Evolutionary conservation across 1,140 invertebrate species (phyloP), one percentile per base, ranked within the genome.

Genomic region (Tetraneura akinire): DNA sequence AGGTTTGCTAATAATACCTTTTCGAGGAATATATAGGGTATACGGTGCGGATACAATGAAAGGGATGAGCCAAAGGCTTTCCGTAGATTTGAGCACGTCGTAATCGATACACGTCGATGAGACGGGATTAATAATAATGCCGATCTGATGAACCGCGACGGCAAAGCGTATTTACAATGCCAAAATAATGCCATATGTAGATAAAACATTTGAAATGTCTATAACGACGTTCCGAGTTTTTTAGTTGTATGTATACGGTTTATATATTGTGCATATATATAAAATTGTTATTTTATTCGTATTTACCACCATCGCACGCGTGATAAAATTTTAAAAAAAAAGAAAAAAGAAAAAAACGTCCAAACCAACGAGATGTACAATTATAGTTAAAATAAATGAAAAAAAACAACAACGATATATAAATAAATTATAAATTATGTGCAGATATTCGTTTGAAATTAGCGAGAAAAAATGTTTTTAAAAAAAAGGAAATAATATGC

Each of bases 61-160:
- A 70, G 68, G 68, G 42, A 70, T 47, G 45, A 74, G 29, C 47
- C 70, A 18, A 0, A 16, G 51, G 55, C 53, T 78, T 78, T 78
- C 73, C 73, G 53, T 78, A 37, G 73, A 60, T 78, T 45, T 78
- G 55, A 42, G 21, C 73, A 60, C 14, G 73, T 78, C 73, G 53
- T 45, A 60, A 78, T 47, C 73, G 73, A 78, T 78, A 78, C 32
- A 29, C 21, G 73, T 78, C 73, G 73, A 78, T 78, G 6, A 10
- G 68, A 45, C 55, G 37, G 51, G 53, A 60, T 78, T 78, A 57
- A 78, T 60, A 49, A 21, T 26, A 29, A 10, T 10, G 16, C 73
- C n/a, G 55, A 74, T 32, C 73, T 37, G 37, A 60, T 57, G 73
- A 23, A 76, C 73, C 53, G 21, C 73, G 23, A 74, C 26, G 5